Evolutionary conservation across 2,888 invertebrate genomes (phyloP).

Genomic region (Cephus rjabovi): DNA sequence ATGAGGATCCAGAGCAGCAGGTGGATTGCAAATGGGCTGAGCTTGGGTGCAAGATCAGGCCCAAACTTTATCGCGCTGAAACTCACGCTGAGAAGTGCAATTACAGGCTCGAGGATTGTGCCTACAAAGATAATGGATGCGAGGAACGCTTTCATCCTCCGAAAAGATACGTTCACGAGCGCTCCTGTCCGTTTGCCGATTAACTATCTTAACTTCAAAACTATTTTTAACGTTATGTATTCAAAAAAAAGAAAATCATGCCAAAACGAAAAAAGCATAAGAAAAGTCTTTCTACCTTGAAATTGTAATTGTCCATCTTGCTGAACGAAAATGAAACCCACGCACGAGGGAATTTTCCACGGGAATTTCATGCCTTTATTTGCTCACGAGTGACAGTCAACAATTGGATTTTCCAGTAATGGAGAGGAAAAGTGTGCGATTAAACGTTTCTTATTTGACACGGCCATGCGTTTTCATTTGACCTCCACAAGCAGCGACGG

Average conservation of each 20-base stretch:
- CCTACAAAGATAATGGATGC: slow-evolving; percentile 43
- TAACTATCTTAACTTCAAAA: neutral
- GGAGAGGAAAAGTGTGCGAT: neutral
- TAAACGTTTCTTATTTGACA: neutral
- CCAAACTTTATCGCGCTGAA: slow-evolving; percentile 37
- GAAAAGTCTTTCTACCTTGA: neutral
- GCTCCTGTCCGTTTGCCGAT: slow-evolving; percentile 33
- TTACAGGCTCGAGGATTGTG: slow-evolving; percentile 49
- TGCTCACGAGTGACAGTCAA: neutral
- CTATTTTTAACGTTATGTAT: neutral
- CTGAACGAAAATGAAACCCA: neutral
- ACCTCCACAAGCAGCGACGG: neutral
- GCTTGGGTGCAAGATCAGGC: slow-evolving; percentile 48
- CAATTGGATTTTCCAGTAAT: slow-evolving; percentile 4
- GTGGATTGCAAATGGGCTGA: slow-evolving; percentile 47
- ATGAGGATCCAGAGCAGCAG: slow-evolving; percentile 34
- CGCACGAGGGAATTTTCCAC: neutral
- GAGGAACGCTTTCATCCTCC: slow-evolving; percentile 31
- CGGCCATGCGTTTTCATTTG: neutral
- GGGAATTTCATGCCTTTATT: slow-evolving; percentile 1
- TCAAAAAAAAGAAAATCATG: neutral
- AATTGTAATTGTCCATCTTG: neutral
- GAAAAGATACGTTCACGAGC: slow-evolving; percentile 42
- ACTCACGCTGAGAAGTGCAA: slow-evolving; percentile 54
- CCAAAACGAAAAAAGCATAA: neutral